Evolutionary conservation across 2,888 invertebrate genomes (phyloP).

Genomic region (Platynereis dumerilii): DNA sequence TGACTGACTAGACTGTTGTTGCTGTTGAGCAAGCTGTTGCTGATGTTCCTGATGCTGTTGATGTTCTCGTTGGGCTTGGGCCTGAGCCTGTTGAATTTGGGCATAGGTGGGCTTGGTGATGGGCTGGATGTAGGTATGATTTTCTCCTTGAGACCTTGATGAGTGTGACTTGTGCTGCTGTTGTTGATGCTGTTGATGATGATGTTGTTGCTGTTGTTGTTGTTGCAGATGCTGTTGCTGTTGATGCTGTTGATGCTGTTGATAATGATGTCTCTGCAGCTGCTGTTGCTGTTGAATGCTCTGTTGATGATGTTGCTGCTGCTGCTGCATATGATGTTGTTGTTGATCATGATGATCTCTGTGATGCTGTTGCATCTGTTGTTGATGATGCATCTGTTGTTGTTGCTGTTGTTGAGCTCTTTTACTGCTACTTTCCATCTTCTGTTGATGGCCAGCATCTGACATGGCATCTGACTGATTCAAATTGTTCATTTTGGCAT

Average conservation of each 20-base stretch:
- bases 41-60: conserved; percentile 17
- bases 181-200: conserved; percentile 4
- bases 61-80: conserved; percentile 14
- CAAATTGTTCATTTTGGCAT: too few relatives aligned
- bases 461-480: too few relatives aligned
- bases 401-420: conserved; percentile 10
- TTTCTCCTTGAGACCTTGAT: too few relatives aligned
- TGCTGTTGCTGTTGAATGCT: conserved; percentile 30
- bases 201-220: conserved; percentile 11
- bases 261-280: conserved; percentile 23
- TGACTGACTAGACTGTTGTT: background rate
- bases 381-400: conserved; percentile 2
- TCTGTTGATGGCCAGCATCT: background rate
- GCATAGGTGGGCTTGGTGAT: too few relatives aligned
- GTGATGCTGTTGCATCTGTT: too few relatives aligned
- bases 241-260: background rate
- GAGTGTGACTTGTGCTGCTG: background rate
- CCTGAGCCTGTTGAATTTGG: conserved; percentile 32
- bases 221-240: conserved; percentile 15
- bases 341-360: background rate
- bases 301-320: conserved; percentile 24
- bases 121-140: too few relatives aligned
- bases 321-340: conserved; percentile 29
- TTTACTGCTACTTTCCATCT: background rate
- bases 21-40: background rate